A percentile compares a stretch with the other conserved stretches of the same genome.
Conservation (phyloP, 2,113 vertebrate species). For the Mesembrinibis cayennensis region DNA sequence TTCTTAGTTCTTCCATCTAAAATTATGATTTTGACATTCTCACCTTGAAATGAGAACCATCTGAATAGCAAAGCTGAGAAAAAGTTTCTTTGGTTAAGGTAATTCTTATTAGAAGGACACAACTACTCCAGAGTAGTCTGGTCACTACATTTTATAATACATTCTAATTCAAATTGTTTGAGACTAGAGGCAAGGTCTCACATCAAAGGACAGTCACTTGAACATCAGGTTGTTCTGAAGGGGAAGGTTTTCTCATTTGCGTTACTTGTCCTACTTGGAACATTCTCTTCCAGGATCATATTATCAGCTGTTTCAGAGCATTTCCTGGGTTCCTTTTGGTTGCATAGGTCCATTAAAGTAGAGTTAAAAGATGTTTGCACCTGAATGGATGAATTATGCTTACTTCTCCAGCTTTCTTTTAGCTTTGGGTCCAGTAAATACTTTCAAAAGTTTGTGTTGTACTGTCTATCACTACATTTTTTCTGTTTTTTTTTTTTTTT, state of each 20-base stretch:
- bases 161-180: not conserved
- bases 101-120: not conserved
- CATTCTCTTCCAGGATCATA: not conserved
- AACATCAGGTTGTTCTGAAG: not conserved
- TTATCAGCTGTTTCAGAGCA: not conserved
- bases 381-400: not conserved
- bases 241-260: not conserved
- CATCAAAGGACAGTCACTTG: not conserved
- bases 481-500: not conserved
- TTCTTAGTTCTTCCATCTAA: not conserved
- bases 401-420: not conserved
- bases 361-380: not conserved
- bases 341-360: not conserved
- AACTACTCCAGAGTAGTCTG: not conserved
- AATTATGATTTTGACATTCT: not conserved
- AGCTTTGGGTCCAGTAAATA: not conserved
- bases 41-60: not conserved
- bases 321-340: not conserved
- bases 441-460: not conserved
- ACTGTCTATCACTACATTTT: not conserved
- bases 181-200: not conserved
- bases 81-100: not conserved
- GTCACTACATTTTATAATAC: not conserved
- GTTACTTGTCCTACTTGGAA: not conserved
- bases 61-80: not conserved